Evolutionary conservation across 2,797 vertebrate genomes (phyloP).

Genomic region (Tamandua tetradactyla): DNA sequence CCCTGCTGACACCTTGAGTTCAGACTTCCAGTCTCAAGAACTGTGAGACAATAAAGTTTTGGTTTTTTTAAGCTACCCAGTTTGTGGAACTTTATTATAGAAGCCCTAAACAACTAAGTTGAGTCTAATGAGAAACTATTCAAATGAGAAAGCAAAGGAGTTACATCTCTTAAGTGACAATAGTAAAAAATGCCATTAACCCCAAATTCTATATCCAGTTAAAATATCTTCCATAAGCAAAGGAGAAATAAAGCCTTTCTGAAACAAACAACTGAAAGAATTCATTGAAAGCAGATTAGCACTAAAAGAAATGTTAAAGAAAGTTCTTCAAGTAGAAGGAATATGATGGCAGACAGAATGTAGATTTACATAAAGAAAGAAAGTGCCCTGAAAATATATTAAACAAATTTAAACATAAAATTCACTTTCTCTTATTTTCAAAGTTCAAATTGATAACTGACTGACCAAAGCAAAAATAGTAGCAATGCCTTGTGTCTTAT

Average conservation of each 20-base stretch:
- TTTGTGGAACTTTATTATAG: too few species aligned
- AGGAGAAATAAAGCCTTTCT: not conserved
- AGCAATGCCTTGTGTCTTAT: not conserved
- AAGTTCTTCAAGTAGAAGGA: not conserved
- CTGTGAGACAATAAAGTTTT: too few species aligned
- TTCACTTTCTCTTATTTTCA: not conserved
- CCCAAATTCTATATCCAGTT: not conserved
- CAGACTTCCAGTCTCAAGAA: too few species aligned
- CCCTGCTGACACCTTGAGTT: too few species aligned
- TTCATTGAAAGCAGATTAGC: not conserved
- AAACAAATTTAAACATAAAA: not conserved
- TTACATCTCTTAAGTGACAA: not conserved
- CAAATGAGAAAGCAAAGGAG: not conserved
- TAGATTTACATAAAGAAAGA: not conserved
- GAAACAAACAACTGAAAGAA: not conserved
- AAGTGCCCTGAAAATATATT: not conserved
- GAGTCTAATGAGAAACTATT: not conserved
- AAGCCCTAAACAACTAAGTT: too few species aligned
- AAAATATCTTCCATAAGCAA: constrained; percentile 24
- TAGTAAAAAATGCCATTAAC: not conserved
- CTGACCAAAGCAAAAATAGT: not conserved
- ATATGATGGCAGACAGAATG: not conserved
- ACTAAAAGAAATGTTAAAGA: not conserved
- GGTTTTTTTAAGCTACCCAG: not conserved
- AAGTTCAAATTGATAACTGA: not conserved